These are phyloP conservation scores for Nothoprocta perdicaria DNA, from an alignment of 2,113 vertebrate genomes.

Conservation along the genomic window DNA sequence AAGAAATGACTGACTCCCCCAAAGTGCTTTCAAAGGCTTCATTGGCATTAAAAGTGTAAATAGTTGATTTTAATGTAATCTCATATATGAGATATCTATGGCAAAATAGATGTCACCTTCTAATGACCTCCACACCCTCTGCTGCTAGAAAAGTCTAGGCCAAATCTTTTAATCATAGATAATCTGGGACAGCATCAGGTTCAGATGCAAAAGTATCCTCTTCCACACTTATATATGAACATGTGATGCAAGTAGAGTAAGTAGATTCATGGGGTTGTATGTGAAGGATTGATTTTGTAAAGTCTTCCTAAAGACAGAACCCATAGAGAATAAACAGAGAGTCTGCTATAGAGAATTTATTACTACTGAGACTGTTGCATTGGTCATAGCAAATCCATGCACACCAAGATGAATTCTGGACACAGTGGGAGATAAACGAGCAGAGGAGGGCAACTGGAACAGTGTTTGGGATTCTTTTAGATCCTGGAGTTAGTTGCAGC, in stretches of 20 bases:
- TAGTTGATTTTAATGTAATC: background rate
- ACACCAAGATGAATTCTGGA: background rate
- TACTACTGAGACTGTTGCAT: background rate
- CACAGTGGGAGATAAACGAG: background rate
- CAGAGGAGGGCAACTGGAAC: background rate
- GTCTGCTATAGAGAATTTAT: background rate
- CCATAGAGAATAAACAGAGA: background rate
- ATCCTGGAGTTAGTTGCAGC: too few species aligned
- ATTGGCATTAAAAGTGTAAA: background rate
- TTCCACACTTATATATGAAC: background rate
- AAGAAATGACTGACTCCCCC: background rate
- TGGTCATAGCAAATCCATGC: background rate
- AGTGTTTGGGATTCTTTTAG: too few species aligned
- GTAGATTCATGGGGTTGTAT: background rate
- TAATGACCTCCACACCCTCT: background rate
- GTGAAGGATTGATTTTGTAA: background rate
- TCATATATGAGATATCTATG: background rate
- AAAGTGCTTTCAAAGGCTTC: background rate
- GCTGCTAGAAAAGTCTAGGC: background rate
- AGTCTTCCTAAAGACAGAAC: background rate
- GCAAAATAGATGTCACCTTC: background rate
- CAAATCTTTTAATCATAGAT: background rate
- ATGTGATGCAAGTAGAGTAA: background rate
- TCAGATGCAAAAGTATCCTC: background rate
- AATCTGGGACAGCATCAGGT: background rate